Evolutionary conservation across 2,113 vertebrate genomes (phyloP).

Genomic region (Onychostruthus taczanowskii): DNA sequence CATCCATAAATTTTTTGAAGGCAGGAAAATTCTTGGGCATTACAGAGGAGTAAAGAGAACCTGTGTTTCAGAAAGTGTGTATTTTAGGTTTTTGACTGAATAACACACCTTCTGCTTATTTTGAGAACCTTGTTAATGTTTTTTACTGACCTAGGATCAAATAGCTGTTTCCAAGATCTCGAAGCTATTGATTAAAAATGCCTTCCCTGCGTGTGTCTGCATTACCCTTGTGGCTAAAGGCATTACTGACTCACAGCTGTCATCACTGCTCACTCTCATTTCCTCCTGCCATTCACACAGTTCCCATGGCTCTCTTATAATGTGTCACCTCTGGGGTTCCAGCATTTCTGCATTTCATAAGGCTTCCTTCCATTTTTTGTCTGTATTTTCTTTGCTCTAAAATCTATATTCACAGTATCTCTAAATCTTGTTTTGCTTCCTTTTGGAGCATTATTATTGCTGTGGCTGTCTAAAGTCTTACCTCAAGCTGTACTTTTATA

Average conservation of each 20-base stretch:
- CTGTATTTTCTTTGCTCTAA: not conserved
- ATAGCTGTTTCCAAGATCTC: not conserved
- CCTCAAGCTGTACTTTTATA: not conserved
- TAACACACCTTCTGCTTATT: not conserved
- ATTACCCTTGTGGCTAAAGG: not conserved
- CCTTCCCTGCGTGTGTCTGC: not conserved
- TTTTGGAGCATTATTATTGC: not conserved
- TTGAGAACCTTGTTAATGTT: not conserved
- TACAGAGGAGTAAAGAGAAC: not conserved
- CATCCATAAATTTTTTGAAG: not conserved
- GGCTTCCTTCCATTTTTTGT: not conserved
- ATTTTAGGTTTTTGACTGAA: not conserved
- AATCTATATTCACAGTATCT: not conserved
- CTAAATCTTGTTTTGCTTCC: not conserved
- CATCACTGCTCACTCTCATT: not conserved
- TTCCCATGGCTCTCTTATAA: not conserved
- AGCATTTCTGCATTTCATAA: not conserved
- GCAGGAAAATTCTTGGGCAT: fast-evolving
- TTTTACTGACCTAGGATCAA: not conserved
- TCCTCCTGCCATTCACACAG: not conserved
- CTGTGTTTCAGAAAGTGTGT: not conserved
- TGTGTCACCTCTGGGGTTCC: not conserved
- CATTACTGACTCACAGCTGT: not conserved
- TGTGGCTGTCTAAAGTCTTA: not conserved
- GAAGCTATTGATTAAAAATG: not conserved